phyloP scores from a whole-genome alignment of 2,113 vertebrate genomes.

The Perognathus longimembris region DNA sequence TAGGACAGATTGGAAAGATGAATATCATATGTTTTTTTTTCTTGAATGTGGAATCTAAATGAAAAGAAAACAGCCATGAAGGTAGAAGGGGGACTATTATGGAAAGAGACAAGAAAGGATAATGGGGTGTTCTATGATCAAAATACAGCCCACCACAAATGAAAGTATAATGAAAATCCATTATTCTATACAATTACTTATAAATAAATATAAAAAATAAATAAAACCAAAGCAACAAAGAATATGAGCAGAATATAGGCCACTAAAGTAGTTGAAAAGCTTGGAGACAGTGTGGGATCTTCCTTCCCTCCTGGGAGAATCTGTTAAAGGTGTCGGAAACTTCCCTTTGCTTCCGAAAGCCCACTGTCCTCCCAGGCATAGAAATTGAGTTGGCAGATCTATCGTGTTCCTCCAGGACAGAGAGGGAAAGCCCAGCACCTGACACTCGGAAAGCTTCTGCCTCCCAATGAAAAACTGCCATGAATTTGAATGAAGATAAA shows the following conservation, averaged over 20 bases:
- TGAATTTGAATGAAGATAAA: slow-evolving; percentile 84
- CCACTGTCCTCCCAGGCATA: background rate
- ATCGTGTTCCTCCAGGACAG: slow-evolving; percentile 76
- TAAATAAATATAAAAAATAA: too few species aligned
- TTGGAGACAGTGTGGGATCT: background rate
- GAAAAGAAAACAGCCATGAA: too few species aligned
- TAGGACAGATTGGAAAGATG: too few species aligned
- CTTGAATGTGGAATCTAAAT: too few species aligned
- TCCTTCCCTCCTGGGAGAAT: background rate
- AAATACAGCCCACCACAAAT: too few species aligned
- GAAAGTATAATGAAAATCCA: too few species aligned
- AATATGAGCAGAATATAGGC: background rate
- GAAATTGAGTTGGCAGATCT: slow-evolving; percentile 60
- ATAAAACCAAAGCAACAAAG: too few species aligned
- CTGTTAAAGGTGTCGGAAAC: background rate
- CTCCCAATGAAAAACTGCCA: slow-evolving; percentile 78
- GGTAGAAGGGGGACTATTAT: too few species aligned
- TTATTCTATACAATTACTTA: too few species aligned
- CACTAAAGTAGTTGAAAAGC: background rate
- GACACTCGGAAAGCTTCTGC: slow-evolving; percentile 75
- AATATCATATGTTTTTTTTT: too few species aligned
- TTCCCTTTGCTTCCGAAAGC: background rate
- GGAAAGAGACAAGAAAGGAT: too few species aligned
- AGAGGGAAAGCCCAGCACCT: slow-evolving; percentile 64
- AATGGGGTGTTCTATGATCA: too few species aligned